A percentile compares a stretch with the other conserved stretches of the same genome.
Evolutionary conservation across 1,140 invertebrate species (phyloP).

Genomic region (Drosophila auraria): DNA sequence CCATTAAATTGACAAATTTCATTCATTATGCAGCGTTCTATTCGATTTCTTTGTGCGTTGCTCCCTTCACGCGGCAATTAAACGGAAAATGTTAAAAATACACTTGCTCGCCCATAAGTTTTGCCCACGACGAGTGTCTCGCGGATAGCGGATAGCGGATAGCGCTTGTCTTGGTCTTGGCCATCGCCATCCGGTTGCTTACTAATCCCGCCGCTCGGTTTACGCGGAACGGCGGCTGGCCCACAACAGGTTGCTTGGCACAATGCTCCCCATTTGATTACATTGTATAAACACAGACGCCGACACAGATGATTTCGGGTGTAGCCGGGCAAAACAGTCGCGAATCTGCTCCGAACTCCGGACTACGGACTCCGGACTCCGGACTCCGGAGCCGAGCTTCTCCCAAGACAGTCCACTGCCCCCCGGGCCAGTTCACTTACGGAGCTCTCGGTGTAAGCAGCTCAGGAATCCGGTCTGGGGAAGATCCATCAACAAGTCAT

Average conservation of each 20-base stretch:
- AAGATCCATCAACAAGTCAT: conserved; percentile 20
- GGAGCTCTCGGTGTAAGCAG: conserved; percentile 5
- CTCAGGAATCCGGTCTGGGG: conserved; percentile 1
- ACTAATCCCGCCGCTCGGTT: conserved; percentile 34
- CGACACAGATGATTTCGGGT: conserved; percentile 50
- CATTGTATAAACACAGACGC: conserved; percentile 75
- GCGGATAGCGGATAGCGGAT: conserved; percentile 43
- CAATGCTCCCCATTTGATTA: conserved; percentile 61
- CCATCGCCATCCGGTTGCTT: conserved; percentile 2
- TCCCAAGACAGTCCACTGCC: neutral
- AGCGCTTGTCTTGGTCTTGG: conserved; percentile 32
- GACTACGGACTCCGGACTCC: neutral
- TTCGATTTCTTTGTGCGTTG: conserved; percentile 58
- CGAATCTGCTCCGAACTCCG: conserved; percentile 19
- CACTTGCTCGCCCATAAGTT: conserved; percentile 1
- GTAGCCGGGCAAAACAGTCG: conserved; percentile 53
- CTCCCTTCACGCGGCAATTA: conserved; percentile 60
- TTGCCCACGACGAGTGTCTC: conserved; percentile 21
- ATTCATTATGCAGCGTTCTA: conserved; percentile 65
- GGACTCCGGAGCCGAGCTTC: neutral
- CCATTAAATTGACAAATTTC: conserved; percentile 81
- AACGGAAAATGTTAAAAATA: conserved; percentile 54
- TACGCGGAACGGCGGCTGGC: conserved; percentile 58
- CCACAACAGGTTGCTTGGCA: conserved; percentile 66
- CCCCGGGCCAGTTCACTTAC: conserved; percentile 6